Percentiles rank a stretch among this genome's conserved stretches.
phyloP scores from a whole-genome alignment of 2,888 invertebrate genomes.

The Resseliella maxima region DNA sequence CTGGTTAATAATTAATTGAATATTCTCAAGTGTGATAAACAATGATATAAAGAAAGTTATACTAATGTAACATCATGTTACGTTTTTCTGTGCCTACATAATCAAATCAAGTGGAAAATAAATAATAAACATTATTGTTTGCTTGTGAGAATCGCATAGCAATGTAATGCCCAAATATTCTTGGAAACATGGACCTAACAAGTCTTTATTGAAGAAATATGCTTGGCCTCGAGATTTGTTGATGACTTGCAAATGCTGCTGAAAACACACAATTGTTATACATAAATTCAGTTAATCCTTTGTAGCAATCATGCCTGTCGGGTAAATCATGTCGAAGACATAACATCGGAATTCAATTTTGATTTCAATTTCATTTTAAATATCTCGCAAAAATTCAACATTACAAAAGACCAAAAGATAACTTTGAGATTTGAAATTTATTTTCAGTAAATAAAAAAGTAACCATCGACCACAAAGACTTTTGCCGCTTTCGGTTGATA shows the following conservation, averaged over 20 bases:
- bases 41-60: not conserved
- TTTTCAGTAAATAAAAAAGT: not conserved
- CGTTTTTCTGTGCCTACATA: not conserved
- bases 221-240: no score
- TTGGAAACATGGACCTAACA: no score
- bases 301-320: not conserved
- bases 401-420: not conserved
- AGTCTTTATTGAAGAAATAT: no score
- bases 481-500: not conserved
- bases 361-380: not conserved
- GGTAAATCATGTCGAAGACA: not conserved
- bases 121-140: not conserved
- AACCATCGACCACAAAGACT: not conserved
- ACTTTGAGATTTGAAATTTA: not conserved
- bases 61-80: not conserved
- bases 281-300: not conserved
- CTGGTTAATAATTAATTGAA: constrained; percentile 17
- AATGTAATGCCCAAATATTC: no score
- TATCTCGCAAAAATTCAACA: not conserved
- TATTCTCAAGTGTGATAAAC: not conserved
- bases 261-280: constrained; percentile 1
- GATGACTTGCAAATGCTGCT: not conserved
- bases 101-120: constrained; percentile 47
- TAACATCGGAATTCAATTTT: constrained; percentile 34
- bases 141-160: not conserved